phyloP scores from a whole-genome alignment of 2,888 invertebrate genomes.

The Philonicus albiceps region DNA sequence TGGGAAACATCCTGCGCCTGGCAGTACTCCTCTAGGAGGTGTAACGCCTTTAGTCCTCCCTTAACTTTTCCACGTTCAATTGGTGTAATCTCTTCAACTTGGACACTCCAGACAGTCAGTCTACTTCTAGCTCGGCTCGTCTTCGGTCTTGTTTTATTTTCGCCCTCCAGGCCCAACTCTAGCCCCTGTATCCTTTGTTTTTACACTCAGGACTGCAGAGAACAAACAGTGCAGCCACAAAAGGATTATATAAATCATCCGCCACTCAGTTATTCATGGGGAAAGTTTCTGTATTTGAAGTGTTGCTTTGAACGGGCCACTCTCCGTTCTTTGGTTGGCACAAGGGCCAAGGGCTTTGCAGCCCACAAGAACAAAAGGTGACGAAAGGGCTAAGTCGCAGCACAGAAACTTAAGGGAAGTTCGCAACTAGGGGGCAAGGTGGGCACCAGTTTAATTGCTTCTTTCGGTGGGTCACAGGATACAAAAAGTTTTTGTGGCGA shows the following conservation, averaged over 20 bases:
- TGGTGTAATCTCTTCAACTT: background rate
- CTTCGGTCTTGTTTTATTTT: slow-evolving; percentile 35
- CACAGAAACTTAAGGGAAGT: background rate
- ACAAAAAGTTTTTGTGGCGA: background rate
- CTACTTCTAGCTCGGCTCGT: slow-evolving; percentile 35
- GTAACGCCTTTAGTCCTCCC: background rate
- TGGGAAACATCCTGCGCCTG: background rate
- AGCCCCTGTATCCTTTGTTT: background rate
- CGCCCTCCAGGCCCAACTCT: background rate
- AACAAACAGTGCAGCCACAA: background rate
- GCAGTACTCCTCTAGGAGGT: background rate
- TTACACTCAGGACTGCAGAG: background rate
- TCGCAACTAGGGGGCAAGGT: background rate
- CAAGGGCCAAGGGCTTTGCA: background rate
- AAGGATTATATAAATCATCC: slow-evolving; percentile 6
- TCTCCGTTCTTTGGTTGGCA: background rate
- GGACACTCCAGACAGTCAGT: slow-evolving; percentile 35
- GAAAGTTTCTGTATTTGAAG: background rate
- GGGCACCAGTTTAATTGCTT: background rate
- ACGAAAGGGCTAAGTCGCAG: background rate
- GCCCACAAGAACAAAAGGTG: background rate
- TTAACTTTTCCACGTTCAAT: background rate
- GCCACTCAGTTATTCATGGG: background rate
- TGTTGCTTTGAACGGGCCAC: background rate
- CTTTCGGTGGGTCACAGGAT: background rate